Evolutionary conservation across 1,140 invertebrate genomes (phyloP), one percentile per base, ranked within the genome.

Genomic region (Nebria ingens): DNA sequence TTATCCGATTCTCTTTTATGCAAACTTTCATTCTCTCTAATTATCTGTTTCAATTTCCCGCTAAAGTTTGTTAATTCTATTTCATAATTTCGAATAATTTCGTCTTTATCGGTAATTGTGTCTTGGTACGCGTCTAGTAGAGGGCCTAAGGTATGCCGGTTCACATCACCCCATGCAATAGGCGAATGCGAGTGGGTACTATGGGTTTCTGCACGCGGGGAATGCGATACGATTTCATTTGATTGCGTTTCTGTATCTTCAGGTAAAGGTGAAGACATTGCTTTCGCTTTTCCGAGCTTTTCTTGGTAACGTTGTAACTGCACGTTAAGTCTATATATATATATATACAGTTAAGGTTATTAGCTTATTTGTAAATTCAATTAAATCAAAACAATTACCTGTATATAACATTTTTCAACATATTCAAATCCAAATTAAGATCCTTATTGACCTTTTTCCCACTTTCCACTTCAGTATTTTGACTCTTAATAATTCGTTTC

Each of bases 271-370:
- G 54, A 19, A 54, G 52, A 29, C 25, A 52, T 56, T 21, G 19
- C 22, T 2, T 53, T 51, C 19, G 21, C 13, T 53, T 61, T 61
- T 17, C 76, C 67, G 2, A 84, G 53, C 58, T 79, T 81, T 57
- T 85, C 79, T 67, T 85, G 83, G 65, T 84, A 84, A 20, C 73
- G 72, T 63, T 82, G 79, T 29, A 86, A 68, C 62, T 86, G 82
- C 17, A 79, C 71, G 63, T 86, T 86, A 22, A 86, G 67, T 6
- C 79, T 74, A 51, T 51, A 71, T 72, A 52, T 40, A 42, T 56
- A 50, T 22, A 13, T n/a, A 19, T 52, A 40, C 9, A 22, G 19
- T 25, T 23, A 49, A n/a, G n/a, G n/a, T n/a, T n/a, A n/a, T n/a
- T n/a, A n/a, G 12, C 1, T 55, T 23, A 19, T 19, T 1, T 12